phyloP scores from a whole-genome alignment of 2,888 invertebrate species.

The Leucoma salicis region DNA sequence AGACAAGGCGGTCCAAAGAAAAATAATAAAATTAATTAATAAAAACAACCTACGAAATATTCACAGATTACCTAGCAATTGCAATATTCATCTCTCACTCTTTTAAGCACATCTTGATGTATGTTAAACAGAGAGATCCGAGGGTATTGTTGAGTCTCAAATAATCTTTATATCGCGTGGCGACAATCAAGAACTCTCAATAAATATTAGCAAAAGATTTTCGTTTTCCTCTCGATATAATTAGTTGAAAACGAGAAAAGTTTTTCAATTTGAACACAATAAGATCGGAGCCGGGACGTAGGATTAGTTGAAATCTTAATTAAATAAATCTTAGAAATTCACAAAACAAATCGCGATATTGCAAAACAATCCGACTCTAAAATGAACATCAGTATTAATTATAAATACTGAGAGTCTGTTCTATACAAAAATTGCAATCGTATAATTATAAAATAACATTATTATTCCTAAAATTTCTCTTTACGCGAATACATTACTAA shows the following conservation, averaged over 20 bases:
- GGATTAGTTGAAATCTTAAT: constrained; percentile 63
- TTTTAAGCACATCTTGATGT: background rate
- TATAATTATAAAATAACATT: background rate
- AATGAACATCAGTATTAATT: background rate
- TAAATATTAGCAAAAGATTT: constrained; percentile 74
- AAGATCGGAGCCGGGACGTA: constrained; percentile 46
- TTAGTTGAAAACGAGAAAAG: constrained; percentile 73
- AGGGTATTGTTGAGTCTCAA: constrained; percentile 12
- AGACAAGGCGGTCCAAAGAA: constrained; percentile 67
- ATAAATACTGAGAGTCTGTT: no score
- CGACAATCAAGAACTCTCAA: constrained; percentile 45
- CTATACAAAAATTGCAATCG: background rate
- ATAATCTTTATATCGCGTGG: constrained; percentile 32
- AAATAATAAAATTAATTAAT: constrained; percentile 82
- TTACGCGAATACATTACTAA: no score
- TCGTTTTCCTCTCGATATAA: constrained; percentile 59
- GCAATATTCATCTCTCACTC: constrained; percentile 13
- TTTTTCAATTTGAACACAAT: constrained; percentile 76
- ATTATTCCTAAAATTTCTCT: no score
- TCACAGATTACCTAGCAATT: constrained; percentile 19
- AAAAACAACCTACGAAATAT: constrained; percentile 63
- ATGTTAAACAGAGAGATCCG: constrained; percentile 9
- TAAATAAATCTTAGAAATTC: constrained; percentile 49
- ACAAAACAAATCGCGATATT: constrained; percentile 33
- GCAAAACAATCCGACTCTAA: constrained; percentile 9